Evolutionary conservation across 2,113 vertebrate species (phyloP), one percentile per base, ranked within the genome.

Genomic region (Phaethornis superciliosus): DNA sequence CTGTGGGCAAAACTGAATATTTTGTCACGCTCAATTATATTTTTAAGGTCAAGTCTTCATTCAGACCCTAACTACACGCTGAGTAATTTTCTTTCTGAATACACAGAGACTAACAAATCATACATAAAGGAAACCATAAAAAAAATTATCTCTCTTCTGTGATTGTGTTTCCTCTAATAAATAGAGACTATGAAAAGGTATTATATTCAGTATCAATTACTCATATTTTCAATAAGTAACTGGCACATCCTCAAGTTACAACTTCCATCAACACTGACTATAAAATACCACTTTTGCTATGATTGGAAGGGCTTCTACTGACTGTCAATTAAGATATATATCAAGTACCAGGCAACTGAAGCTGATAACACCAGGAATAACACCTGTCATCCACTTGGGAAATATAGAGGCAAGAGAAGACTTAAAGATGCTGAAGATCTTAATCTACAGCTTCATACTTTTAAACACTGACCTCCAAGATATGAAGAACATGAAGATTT

Each of bases 301-400:
- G 87, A 94, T 27, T 93, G 92, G 79, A 91, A 96, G 91, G 81
- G 64, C 59, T 89, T 80, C 90, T 89, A 92, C 88, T 85, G 59
- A 46, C 76, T 95, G 92, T 89, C 95, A 94, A 92, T 96, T 94
- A 95, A 95, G 94, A 97, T 88, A 96, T 83, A 84, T 81, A 92
- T 91, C 71, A 96, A 89, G 64, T 87, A 51, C 56, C 63, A 81
- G 69, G 76, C 90, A 96, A 94, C 40, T 93, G 75, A 79, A 92
- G 49, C 64, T 92, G 93, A 93, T 86, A 97, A 12, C 52, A 68
- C 24, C 52, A 76, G 56, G 64, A 94, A 79, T 70, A 93, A 91
- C 62, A 89, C 60, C 82, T 89, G 89, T 85, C 80, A 88, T 64
- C 20, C 96, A 63, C 90, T 62, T 72, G 93, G 96, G 91, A 95